A percentile compares a stretch with the other conserved stretches of the same genome.
These are phyloP conservation scores for Pseudobourletiella spinata DNA, from an alignment of 1,140 invertebrate genomes.

Conservation along the genomic window DNA sequence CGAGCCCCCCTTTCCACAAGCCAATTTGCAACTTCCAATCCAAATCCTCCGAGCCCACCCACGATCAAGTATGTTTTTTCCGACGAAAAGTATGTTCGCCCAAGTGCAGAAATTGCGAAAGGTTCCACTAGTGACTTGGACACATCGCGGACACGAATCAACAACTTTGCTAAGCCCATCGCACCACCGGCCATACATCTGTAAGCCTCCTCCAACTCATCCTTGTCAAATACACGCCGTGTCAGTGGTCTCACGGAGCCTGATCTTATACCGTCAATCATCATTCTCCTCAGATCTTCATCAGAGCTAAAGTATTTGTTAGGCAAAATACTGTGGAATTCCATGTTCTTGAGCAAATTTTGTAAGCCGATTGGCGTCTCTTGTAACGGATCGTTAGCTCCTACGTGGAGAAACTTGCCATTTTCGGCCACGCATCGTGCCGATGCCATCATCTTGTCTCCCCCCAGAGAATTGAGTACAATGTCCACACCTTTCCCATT, in stretches of 20 bases:
- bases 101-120: conserved; percentile 57
- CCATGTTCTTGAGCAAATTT: conserved; percentile 87
- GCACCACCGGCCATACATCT: conserved; percentile 93
- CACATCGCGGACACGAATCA: conserved; percentile 71
- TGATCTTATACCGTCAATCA: conserved; percentile 56
- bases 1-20: conserved; percentile 72
- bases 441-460: conserved; percentile 63
- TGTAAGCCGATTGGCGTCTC: conserved; percentile 67
- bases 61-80: conserved; percentile 77
- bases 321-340: conserved; percentile 90
- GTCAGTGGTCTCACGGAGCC: conserved; percentile 79
- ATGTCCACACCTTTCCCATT: conserved; percentile 61
- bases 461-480: conserved; percentile 66
- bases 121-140: conserved; percentile 44
- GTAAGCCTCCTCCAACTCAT: conserved; percentile 88
- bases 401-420: conserved; percentile 57
- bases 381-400: conserved; percentile 52
- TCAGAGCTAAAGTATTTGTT: conserved; percentile 69
- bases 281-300: background rate
- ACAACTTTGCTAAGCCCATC: conserved; percentile 89
- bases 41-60: too few species aligned
- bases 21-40: conserved; percentile 86
- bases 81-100: conserved; percentile 73
- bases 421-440: conserved; percentile 55
- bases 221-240: conserved; percentile 66